A percentile compares a stretch with the other conserved stretches of the same genome.
Evolutionary conservation across 1,140 invertebrate species (phyloP).

Genomic region (Brachionus rubens): DNA sequence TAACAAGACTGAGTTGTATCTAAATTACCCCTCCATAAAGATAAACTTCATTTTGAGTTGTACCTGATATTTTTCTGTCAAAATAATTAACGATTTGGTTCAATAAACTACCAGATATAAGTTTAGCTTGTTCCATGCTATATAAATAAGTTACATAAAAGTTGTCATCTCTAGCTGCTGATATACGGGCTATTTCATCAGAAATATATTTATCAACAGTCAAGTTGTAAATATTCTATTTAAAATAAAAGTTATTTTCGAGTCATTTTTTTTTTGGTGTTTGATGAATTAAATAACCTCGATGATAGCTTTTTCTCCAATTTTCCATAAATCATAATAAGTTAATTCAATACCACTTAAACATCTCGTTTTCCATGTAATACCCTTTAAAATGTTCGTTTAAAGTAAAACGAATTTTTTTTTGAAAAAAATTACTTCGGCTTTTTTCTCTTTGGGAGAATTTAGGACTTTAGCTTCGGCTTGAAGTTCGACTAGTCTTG

Average conservation of each 20-base stretch:
- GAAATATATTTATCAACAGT: not conserved
- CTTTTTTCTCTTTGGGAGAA: not conserved
- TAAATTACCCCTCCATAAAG: not conserved
- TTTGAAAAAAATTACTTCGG: too few species aligned
- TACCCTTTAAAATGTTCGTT: too few species aligned
- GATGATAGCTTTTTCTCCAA: constrained; percentile 10
- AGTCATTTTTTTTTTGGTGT: too few species aligned
- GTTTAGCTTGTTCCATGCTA: not conserved
- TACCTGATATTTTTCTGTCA: not conserved
- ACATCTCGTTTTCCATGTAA: constrained; percentile 21
- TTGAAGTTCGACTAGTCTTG: not conserved
- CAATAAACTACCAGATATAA: constrained; percentile 3
- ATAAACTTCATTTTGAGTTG: not conserved
- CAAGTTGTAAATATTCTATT: not conserved
- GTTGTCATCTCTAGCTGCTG: not conserved
- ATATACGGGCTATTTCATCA: not conserved
- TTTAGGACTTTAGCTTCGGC: not conserved
- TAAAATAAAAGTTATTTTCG: too few species aligned
- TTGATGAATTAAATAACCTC: too few species aligned
- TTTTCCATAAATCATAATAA: constrained; percentile 12
- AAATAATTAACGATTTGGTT: constrained; percentile 19
- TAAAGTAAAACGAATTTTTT: too few species aligned
- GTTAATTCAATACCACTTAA: not conserved
- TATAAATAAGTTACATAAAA: constrained; percentile 17
- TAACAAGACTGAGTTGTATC: not conserved